phyloP scores from a whole-genome alignment of 1,140 invertebrate species.

The Diachasmimorpha longicaudata region DNA sequence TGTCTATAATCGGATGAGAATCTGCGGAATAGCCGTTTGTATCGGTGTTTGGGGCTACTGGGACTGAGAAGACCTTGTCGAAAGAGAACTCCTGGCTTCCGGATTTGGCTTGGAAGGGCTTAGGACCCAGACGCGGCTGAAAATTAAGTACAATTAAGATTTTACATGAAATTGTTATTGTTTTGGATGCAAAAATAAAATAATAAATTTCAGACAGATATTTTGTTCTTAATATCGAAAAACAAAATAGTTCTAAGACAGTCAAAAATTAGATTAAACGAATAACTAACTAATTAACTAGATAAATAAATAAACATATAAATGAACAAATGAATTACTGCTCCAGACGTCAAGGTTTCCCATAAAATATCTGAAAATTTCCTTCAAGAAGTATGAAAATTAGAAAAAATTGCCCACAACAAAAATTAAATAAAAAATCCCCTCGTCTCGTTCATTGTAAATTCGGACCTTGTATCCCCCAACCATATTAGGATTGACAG shows the following conservation, averaged over 20 bases:
- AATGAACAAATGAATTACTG: no score
- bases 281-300: no score
- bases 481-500: slow-evolving; percentile 65
- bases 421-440: no score
- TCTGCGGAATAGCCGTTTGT: slow-evolving; percentile 39
- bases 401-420: neutral
- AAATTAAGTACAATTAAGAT: slow-evolving; percentile 20
- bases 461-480: slow-evolving; percentile 74
- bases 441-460: neutral
- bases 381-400: neutral
- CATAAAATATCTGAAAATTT: no score
- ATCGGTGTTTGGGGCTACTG: slow-evolving; percentile 68
- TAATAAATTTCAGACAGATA: no score
- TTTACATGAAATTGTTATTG: no score
- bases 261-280: no score
- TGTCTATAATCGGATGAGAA: slow-evolving; percentile 26
- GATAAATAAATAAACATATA: no score
- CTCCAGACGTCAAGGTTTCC: no score
- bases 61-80: slow-evolving; percentile 81
- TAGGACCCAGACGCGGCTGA: slow-evolving; percentile 81
- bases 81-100: slow-evolving; percentile 76
- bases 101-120: slow-evolving; percentile 79
- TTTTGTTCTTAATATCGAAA: no score
- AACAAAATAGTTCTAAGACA: no score
- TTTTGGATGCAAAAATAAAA: no score